Evolutionary conservation across 2,888 invertebrate genomes (phyloP).

Genomic region (Adelognathus sp.): DNA sequence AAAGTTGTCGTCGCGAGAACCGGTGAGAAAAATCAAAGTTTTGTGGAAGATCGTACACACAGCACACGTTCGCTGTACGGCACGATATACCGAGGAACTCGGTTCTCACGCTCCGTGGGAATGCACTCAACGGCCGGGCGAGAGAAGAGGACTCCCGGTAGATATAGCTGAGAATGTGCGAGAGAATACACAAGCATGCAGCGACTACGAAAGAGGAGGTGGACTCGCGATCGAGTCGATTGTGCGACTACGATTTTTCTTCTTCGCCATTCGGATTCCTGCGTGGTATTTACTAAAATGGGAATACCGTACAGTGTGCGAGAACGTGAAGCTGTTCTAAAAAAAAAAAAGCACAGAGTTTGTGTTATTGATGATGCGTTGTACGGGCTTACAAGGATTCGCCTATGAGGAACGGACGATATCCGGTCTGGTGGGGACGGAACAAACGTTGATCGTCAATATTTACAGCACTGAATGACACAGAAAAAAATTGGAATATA

Average conservation of each 20-base stretch:
- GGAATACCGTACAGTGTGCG: no score
- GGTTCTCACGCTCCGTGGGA: conserved; percentile 62
- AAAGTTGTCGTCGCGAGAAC: conserved; percentile 19
- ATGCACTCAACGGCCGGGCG: conserved; percentile 58
- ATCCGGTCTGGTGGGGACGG: no score
- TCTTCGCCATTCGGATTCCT: no score
- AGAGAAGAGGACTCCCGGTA: neutral
- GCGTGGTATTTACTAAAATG: no score
- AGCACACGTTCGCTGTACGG: conserved; percentile 34
- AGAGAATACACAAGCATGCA: neutral
- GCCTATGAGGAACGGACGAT: no score
- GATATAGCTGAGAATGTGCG: neutral
- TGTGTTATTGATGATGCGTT: no score
- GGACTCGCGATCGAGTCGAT: conserved; percentile 19
- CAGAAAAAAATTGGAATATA: no score
- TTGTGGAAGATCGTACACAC: conserved; percentile 48
- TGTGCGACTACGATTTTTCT: conserved; percentile 28
- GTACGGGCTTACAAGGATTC: no score
- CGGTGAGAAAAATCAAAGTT: conserved; percentile 54
- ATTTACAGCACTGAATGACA: no score
- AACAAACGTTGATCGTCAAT: no score
- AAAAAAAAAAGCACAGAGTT: no score
- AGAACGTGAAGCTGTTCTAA: no score
- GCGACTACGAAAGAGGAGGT: conserved; percentile 13
- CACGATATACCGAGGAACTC: conserved; percentile 22